Base-by-base conservation (phyloP, 2,113 vertebrate genomes). In the Arizona elegans region DNA sequence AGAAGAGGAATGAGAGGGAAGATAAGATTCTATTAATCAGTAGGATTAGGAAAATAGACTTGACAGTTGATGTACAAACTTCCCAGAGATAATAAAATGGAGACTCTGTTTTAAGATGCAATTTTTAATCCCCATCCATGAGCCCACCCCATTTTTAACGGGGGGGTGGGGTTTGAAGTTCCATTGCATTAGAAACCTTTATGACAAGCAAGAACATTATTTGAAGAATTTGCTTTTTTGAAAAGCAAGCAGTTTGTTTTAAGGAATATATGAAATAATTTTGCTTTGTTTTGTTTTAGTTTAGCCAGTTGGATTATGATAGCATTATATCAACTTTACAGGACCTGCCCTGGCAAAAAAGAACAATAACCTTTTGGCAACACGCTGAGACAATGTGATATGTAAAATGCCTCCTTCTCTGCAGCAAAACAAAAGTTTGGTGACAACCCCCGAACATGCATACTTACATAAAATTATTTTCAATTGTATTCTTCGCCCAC, bases 41-140 rank as follows among this genome's bases (percentile, higher is more conserved):
- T 54, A 92, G 87, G 52, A 75, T 7, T 81, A 89, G 24, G 87
- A 56, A 75, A 92, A 89, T 17, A 6, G 33, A 11, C 13, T 87
- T 89, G 91, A 55, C 59, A 75, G 13, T 38, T 89, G 62, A 89
- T 70, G 59, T 88, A 88, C 87, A 92, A 89, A 9, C 62, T 89
- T 65, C 86, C 59, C 59, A 47, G n/a, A 29, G 50, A 75, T 88
- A 81, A 90, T 90, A 70, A 53, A 54, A 75, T 33, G 4, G 19
- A 8, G 24, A n/a, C 59, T 87, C n/a, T 33, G 88, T 88, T 75
- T 52, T 59, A 75, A 55, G 59, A 55, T 55, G 33, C 1, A n/a
- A 21, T 70, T 70, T 92, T 92, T 88, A 70, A 92, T 88, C n/a
- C 33, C 33, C 21, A 33, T 92, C 54, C 59, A 75, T 55, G 43